Base-by-base conservation (phyloP, 2,113 vertebrate species). In the Phaethon lepturus region DNA sequence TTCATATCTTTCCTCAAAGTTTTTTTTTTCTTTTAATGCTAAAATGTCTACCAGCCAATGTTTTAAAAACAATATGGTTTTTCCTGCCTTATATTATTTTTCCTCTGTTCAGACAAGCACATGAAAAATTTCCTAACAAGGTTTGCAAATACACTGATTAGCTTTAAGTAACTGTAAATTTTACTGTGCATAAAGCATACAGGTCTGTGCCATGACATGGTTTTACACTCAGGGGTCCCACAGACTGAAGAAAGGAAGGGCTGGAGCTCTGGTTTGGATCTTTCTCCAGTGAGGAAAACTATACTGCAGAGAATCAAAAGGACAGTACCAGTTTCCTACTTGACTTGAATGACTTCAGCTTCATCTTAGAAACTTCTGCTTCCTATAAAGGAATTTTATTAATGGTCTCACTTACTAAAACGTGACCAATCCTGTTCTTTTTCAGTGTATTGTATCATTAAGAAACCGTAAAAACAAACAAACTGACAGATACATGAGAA, bases 401-500 rank as follows among this genome's bases (percentile, higher is more conserved):
- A 84, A 84, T 50, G 23, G 33, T 59, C 9, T 74, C 67, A 62
- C 59, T 85, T 52, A 60, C 62, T 90, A 92, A 92, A 96, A 66
- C 25, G 26, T 91, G 63, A 80, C n/a, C 64, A 88, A 16, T 86
- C 23, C 62, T 55, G 26, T 8, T 6, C 5, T 72, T 89, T 90
- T 64, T 79, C 75, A 80, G 11, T 52, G 26, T 73, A 62, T 18
- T 92, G 29, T 69, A 77, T 77, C 59, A 86, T 90, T 87, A 78
- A 89, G 63, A 77, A 94, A 79, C 42, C 5, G 1, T 50, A 63
- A 94, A 97, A 97, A 90, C 88, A 93, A 97, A 90, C 95, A 93
- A 95, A 83, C 92, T 45, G 33, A 89, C 92, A 97, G 95, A 90
- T 38, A 86, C 56, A 33, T 60, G 53, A 90, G 71, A 66, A 92